phyloP scores from a whole-genome alignment of 1,140 invertebrate species.

The Drosophila malerkotliana region DNA sequence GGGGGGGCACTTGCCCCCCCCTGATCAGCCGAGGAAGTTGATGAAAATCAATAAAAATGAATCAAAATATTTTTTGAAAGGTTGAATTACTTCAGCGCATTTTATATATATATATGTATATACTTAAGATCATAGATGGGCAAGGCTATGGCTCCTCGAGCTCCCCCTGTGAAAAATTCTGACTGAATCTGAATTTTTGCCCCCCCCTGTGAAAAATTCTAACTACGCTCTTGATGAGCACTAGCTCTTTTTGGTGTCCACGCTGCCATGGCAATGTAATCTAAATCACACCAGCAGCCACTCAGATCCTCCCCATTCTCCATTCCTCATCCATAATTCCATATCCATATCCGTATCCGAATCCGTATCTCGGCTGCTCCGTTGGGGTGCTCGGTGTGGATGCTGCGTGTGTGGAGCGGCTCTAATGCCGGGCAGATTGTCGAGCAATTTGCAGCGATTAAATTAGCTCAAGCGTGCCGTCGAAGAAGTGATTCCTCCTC shows the following conservation, averaged over 20 bases:
- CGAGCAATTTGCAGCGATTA: constrained; percentile 83
- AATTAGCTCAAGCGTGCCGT: constrained; percentile 81
- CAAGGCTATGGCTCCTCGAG: too few relatives aligned
- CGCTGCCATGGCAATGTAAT: constrained; percentile 55
- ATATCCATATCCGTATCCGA: constrained; percentile 17
- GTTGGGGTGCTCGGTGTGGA: constrained; percentile 38
- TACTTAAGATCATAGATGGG: too few relatives aligned
- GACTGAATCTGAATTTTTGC: too few relatives aligned
- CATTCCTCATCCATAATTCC: constrained; percentile 5
- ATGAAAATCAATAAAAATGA: too few relatives aligned
- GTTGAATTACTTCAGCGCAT: too few relatives aligned
- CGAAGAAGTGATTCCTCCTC: constrained; percentile 47
- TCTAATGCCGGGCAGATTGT: constrained; percentile 79
- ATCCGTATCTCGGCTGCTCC: constrained; percentile 1
- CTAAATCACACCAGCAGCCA: constrained; percentile 62
- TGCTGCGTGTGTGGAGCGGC: constrained; percentile 64
- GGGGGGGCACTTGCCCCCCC: too few relatives aligned
- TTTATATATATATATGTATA: too few relatives aligned
- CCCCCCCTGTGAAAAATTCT: too few relatives aligned
- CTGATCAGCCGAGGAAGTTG: too few relatives aligned
- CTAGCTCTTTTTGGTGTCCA: constrained; percentile 30
- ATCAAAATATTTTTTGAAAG: too few relatives aligned
- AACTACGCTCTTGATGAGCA: too few relatives aligned
- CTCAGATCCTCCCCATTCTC: constrained; percentile 7
- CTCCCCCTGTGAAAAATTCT: too few relatives aligned